phyloP scores from a whole-genome alignment of 2,113 vertebrate genomes.

The Melanerpes formicivorus region DNA sequence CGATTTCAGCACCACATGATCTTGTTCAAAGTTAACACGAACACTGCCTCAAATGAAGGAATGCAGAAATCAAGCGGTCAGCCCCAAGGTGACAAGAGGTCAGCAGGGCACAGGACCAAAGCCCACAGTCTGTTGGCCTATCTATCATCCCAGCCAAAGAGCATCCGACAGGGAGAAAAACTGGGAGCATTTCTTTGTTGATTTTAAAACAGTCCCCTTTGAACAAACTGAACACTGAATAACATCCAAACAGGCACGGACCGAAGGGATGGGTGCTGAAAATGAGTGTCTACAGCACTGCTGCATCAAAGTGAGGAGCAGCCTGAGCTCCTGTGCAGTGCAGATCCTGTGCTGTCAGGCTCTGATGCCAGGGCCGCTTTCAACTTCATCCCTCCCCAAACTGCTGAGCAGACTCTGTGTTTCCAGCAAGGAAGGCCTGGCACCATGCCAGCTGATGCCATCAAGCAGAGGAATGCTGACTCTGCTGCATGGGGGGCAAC shows the following conservation, averaged over 20 bases:
- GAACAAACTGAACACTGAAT: background rate
- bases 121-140: background rate
- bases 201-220: background rate
- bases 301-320: background rate
- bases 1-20: background rate
- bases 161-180: background rate
- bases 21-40: background rate
- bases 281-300: background rate
- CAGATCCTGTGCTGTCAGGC: background rate
- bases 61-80: background rate
- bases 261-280: background rate
- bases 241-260: fast-evolving
- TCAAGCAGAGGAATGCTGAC: background rate
- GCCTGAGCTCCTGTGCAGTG: background rate
- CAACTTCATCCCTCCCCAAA: fast-evolving
- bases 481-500: background rate
- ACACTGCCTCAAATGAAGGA: background rate
- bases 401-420: background rate
- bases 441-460: fast-evolving
- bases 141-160: background rate
- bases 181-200: background rate
- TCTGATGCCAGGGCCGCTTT: background rate
- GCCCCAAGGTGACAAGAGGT: background rate
- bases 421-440: background rate
- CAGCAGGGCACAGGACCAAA: background rate